phyloP scores from a whole-genome alignment of 2,113 vertebrate species.

The Chlorodrepanis virens region DNA sequence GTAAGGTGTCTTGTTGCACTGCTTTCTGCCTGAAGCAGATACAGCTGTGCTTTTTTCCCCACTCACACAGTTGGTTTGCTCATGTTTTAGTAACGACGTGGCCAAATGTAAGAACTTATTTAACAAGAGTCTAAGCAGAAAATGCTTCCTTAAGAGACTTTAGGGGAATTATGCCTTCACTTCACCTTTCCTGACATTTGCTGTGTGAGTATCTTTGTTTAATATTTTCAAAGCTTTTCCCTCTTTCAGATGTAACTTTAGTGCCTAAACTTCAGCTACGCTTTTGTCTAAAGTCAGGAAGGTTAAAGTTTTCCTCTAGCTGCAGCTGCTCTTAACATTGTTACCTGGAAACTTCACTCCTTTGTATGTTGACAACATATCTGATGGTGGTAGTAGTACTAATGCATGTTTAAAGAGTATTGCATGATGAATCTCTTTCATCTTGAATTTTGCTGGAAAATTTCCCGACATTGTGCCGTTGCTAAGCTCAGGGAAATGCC shows the following conservation, averaged over 20 bases:
- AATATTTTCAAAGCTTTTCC: not conserved
- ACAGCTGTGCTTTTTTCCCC: not conserved
- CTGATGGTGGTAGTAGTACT: not conserved
- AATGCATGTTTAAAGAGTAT: not conserved
- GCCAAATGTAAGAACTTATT: not conserved
- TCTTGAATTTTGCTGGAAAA: conserved; percentile 28
- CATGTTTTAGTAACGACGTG: not conserved
- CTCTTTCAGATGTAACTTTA: not conserved
- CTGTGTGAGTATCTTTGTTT: not conserved
- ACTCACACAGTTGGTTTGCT: not conserved
- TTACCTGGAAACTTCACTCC: not conserved
- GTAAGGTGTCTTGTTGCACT: not conserved
- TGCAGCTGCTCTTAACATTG: not conserved
- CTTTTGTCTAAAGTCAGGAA: not conserved
- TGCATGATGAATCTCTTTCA: not conserved
- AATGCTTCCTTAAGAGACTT: not conserved
- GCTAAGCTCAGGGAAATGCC: not conserved
- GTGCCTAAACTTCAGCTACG: not conserved
- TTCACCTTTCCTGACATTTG: not conserved
- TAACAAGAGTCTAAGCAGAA: not conserved
- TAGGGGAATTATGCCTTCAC: not conserved
- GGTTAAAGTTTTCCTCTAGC: not conserved
- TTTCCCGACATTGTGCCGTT: not conserved
- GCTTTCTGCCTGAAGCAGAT: not conserved
- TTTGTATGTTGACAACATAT: not conserved